Evolutionary conservation across 2,113 vertebrate genomes (phyloP), one percentile per base, ranked within the genome.

Genomic region (Scytalopus superciliaris): DNA sequence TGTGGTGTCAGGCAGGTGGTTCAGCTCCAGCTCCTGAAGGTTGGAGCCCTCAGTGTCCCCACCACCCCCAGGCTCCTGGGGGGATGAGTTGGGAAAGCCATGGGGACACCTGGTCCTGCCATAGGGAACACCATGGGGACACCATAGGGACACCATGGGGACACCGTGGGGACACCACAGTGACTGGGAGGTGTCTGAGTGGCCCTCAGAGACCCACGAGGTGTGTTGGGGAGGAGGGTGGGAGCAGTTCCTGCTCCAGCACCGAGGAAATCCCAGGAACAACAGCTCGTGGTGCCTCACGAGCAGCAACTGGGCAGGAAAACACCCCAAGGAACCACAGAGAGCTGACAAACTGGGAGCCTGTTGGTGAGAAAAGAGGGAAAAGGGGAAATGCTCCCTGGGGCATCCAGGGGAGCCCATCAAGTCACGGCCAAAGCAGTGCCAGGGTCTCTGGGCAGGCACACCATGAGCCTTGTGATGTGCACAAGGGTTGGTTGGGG

Each of bases 231-330:
- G 17, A 69, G 50, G 19, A 67, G n/a, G 39, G 4, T 7, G 16
- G 39, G 27, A 44, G n/a, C 3, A 2, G 31, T 59, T 17, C 40
- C 37, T 3, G 5, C 8, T 6, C 1, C 10, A 6, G 18, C 31
- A 18, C 22, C 5, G 49, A 27, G 49, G 49, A 27, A 90, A 84
- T 31, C 35, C 10, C 1, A 0, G n/a, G 44, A 55, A 33, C 15
- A 28, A 0, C 1, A 89, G 19, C 30, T 67, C 2, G 0, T 44
- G 73, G 44, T 55, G n/a, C n/a, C n/a, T n/a, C n/a, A n/a, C n/a
- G 64, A 88, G 14, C 4, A 3, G 76, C 47, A 55, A 33, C n/a
- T 87, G 74, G 3, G 1, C 75, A 82, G 53, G 57, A 90, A 91
- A 87, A 63, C 35, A 84, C 56, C 60, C 42, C 0, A 30, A 64